phyloP scores from a whole-genome alignment of 2,113 vertebrate genomes.

The Megaceryle maxima region DNA sequence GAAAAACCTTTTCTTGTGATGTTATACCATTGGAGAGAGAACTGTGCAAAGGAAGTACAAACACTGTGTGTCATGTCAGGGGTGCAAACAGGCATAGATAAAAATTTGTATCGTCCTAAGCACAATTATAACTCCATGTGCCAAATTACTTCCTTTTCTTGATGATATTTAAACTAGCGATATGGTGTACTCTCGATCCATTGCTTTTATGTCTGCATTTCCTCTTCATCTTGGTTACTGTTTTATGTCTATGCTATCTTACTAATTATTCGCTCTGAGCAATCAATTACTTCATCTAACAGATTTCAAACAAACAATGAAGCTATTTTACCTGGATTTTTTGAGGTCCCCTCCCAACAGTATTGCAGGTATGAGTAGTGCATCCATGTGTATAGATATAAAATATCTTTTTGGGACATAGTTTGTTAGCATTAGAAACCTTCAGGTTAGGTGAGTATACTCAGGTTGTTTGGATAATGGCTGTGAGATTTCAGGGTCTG shows the following conservation, averaged over 20 bases:
- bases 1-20: neutral
- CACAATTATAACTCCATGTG: neutral
- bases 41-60: neutral
- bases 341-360: neutral
- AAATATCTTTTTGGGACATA: neutral
- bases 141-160: neutral
- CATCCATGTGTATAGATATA: neutral
- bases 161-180: neutral
- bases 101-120: neutral
- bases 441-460: neutral
- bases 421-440: slow-evolving; percentile 18
- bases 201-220: neutral
- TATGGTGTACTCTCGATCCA: neutral
- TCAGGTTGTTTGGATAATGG: slow-evolving; percentile 27
- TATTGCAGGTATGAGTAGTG: neutral
- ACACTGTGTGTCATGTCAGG: neutral
- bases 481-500: neutral
- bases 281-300: neutral
- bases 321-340: neutral
- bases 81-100: neutral
- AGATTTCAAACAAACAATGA: neutral
- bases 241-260: neutral
- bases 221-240: neutral
- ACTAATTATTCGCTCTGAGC: neutral
- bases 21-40: neutral